Evolutionary conservation across 2,888 invertebrate species (phyloP).

Genomic region (Cephus nigrinus): DNA sequence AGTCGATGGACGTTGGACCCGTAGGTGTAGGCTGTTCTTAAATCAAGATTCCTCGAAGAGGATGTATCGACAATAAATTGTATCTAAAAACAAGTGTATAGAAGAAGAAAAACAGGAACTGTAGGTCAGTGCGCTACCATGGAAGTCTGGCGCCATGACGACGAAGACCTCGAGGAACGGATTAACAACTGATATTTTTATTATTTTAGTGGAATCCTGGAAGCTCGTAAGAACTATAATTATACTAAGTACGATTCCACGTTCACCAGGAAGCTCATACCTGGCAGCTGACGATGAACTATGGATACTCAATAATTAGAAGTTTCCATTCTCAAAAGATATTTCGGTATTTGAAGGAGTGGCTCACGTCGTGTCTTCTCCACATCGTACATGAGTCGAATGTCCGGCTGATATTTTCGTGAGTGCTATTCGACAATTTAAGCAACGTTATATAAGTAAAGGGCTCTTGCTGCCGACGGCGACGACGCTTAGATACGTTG

Average conservation of each 20-base stretch:
- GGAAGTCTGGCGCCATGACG: constrained; percentile 35
- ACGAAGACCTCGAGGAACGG: constrained; percentile 24
- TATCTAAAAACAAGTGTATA: neutral
- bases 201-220: neutral
- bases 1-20: neutral
- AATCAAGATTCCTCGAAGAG: neutral
- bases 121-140: constrained; percentile 51
- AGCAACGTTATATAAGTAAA: neutral
- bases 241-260: neutral
- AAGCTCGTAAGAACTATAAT: neutral
- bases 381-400: neutral
- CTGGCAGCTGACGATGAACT: neutral
- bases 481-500: neutral
- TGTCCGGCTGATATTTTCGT: neutral
- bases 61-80: neutral
- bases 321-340: neutral
- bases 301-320: neutral
- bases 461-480: neutral
- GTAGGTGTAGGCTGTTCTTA: neutral
- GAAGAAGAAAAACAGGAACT: constrained; percentile 21
- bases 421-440: neutral
- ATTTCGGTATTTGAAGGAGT: neutral
- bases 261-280: neutral
- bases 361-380: neutral
- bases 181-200: constrained; percentile 46